These are phyloP conservation scores for Hydropotes inermis DNA, from an alignment of 2,113 vertebrate species.

Conservation along the genomic window DNA sequence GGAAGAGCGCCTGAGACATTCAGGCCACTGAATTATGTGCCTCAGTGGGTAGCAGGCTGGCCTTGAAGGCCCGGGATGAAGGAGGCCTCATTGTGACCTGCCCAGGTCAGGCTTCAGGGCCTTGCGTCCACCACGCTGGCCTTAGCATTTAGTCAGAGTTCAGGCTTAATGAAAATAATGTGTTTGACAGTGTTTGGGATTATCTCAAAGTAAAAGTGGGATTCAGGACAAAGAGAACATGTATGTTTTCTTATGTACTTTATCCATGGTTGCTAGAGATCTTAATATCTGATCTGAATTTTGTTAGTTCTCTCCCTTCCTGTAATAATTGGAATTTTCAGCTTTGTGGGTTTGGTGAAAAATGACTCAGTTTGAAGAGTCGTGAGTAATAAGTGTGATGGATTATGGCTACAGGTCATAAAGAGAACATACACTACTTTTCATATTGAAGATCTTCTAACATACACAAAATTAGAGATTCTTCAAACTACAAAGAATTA, in stretches of 20 bases:
- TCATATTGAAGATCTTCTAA: neutral
- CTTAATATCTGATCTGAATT: neutral
- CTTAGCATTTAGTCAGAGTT: neutral
- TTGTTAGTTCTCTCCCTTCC: neutral
- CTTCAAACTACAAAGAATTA: neutral
- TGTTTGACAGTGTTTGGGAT: neutral
- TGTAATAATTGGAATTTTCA: neutral
- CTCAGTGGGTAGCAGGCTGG: neutral
- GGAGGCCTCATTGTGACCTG: neutral
- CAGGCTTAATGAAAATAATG: neutral
- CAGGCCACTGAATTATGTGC: too few species aligned
- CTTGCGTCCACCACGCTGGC: neutral
- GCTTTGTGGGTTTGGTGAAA: neutral
- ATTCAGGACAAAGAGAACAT: neutral
- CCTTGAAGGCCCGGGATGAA: neutral
- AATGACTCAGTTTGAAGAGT: slow-evolving; percentile 28
- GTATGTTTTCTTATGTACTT: neutral
- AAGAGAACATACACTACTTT: neutral
- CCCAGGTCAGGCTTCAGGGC: neutral
- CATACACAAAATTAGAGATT: neutral
- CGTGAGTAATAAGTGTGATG: neutral
- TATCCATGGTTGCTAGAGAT: neutral
- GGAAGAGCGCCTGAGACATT: neutral
- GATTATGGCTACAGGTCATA: neutral
- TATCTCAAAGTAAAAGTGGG: neutral